Percentiles rank a stretch among this genome's conserved stretches.
phyloP scores from a whole-genome alignment of 2,113 vertebrate genomes.

The Okapia johnstoni region DNA sequence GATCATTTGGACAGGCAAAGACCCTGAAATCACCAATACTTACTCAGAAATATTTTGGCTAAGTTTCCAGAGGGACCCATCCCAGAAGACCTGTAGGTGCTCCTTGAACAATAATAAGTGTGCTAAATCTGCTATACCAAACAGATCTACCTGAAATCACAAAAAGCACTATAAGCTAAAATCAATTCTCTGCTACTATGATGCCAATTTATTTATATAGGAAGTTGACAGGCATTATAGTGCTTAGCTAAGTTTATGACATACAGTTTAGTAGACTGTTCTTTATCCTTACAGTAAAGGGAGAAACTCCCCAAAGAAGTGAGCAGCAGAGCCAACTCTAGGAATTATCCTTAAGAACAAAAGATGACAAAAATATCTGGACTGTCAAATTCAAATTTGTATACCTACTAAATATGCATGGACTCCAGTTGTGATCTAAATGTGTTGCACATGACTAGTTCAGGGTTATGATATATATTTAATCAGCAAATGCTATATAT shows the following conservation, averaged over 20 bases:
- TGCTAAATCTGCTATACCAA: slow-evolving; percentile 87
- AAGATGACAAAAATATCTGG: slow-evolving; percentile 7
- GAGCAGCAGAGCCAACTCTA: neutral
- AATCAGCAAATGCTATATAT: neutral
- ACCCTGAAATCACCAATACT: slow-evolving; percentile 65
- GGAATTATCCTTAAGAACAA: slow-evolving; percentile 8
- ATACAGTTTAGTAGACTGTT: neutral
- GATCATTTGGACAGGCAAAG: neutral
- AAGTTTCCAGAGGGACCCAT: slow-evolving; percentile 81
- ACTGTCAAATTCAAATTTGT: neutral
- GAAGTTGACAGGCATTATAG: neutral
- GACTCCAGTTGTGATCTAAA: slow-evolving; percentile 19
- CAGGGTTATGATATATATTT: neutral
- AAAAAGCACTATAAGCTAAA: slow-evolving; percentile 58
- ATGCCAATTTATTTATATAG: neutral
- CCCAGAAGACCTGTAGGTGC: slow-evolving; percentile 77
- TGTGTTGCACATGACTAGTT: neutral
- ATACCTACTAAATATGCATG: neutral
- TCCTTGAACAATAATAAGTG: slow-evolving; percentile 85
- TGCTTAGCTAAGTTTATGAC: neutral
- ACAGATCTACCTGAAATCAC: slow-evolving; percentile 86
- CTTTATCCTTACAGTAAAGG: neutral
- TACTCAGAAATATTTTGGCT: slow-evolving; percentile 74
- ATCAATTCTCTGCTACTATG: neutral
- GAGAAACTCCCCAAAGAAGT: slow-evolving; percentile 3